Base-by-base conservation (phyloP, 2,113 vertebrate species). In the Brienomyrus brachyistius region DNA sequence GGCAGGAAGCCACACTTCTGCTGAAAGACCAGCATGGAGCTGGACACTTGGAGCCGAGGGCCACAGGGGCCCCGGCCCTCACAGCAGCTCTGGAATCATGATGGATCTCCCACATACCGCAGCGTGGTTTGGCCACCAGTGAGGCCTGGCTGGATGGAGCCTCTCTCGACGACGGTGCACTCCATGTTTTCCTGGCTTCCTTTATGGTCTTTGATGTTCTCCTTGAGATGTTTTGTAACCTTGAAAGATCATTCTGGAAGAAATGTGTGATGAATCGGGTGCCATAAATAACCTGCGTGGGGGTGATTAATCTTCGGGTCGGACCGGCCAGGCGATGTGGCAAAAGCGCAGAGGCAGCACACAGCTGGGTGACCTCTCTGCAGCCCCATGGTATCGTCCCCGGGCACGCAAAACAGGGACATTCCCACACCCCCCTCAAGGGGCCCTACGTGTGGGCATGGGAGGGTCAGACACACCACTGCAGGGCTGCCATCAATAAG, bases 261-360 rank as follows among this genome's bases (percentile, higher is more conserved):
- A 88, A 86, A n/a, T n/a, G 91, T 5, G 92, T 93, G 89, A 88
- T 93, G 93, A 94, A 95, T 95, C 94, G 94, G 80, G 59, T 89
- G 88, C 90, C 27, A 82, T 90, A 90, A 89, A 92, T 90, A 91
- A 93, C 90, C 93, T 91, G 89, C 89, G 91, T 93, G 90, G 90
- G 92, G 90, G 91, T 92, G 90, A 92, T 94, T 95, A 91, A 91
- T 93, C 90, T 90, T 87, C 90, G 89, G 0, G 19, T 21, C 88
- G 27, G 1, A 90, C 86, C 51, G 52, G 90, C 88, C 74, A 90
- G 35, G 35, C 88, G 77, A 91, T 19, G n/a, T 17, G 89, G 92
- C 89, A 88, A 90, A 92, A 50, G 21, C 66, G 92, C 91, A 80
- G 50, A 88, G 89, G 89, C 87, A 88, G 89, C 47, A 19, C 52